Evolutionary conservation across 2,113 vertebrate species (phyloP), one percentile per base, ranked within the genome.

Genomic region (Menura novaehollandiae): DNA sequence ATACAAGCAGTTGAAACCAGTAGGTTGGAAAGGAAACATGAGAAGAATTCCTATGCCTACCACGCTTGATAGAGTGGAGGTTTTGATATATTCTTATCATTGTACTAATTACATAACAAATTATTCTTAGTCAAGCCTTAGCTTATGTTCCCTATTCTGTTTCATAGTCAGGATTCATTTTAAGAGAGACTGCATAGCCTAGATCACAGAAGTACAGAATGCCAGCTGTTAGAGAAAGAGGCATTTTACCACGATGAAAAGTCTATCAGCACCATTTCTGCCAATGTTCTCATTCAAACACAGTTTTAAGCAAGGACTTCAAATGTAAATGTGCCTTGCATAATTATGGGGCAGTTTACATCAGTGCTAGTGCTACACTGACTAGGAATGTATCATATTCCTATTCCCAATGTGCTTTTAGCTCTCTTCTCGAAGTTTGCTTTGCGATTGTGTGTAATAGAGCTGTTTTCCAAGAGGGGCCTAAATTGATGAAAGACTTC

Each of bases 41-140:
- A 86, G 41, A 84, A 86, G 66, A 87, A 80, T 78, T 55, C 64
- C 43, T 69, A 5, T 71, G 80, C 51, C 59, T 73, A 33, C 63
- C 23, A 49, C 4, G 1, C 52, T 75, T 88, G 35, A 55, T 4
- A 41, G n/a, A 93, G 79, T 46, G 63, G 37, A 76, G 41, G 46
- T 69, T 91, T 92, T 85, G 41, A 69, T 91, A 86, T 85, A 85
- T 90, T 94, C 78, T 75, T 82, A 88, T 39, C 13, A 19, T 73
- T 83, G 59, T 66, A 62, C 83, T 86, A 91, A 91, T 94, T 96
- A 77, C 5, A 12, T 93, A 94, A 95, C 75, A 92, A 59, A 85
- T 88, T 94, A 92, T 84, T 95, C 92, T 94, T 86, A 88, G 63
- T 55, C 75, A 90, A 79, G 66, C 39, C 24, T 87, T 85, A 68